A percentile compares a stretch with the other conserved stretches of the same genome.
These are phyloP conservation scores for Henricia sp. DNA, from an alignment of 53 echinoderm and acorn worm species.

Conservation along the genomic window DNA sequence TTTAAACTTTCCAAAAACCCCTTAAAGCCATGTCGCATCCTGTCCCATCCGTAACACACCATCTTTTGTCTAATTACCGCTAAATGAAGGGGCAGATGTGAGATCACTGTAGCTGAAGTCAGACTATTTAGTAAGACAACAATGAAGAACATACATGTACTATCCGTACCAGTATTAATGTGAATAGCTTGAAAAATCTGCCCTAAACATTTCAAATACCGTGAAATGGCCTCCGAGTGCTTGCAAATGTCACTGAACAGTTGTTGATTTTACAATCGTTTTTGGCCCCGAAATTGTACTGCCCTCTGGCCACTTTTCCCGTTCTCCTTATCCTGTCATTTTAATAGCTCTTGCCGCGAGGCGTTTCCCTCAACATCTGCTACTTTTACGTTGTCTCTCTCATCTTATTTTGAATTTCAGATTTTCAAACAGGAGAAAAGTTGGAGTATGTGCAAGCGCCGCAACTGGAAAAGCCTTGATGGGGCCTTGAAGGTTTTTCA, in stretches of 20 bases:
- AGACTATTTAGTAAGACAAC: no score
- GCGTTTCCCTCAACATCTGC: not conserved
- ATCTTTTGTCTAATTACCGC: no score
- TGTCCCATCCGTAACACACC: no score
- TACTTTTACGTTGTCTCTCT: slow-evolving; percentile 15
- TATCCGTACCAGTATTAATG: no score
- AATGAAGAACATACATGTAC: no score
- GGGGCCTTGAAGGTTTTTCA: slow-evolving; percentile 6
- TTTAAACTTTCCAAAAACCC: no score
- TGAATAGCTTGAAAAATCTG: no score
- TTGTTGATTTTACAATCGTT: slow-evolving; percentile 55
- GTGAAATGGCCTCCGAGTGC: not conserved
- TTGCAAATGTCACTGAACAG: slow-evolving; percentile 6
- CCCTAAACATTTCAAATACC: no score
- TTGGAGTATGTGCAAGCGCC: slow-evolving; percentile 25
- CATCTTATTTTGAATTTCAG: slow-evolving; percentile 32
- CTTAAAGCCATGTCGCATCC: no score
- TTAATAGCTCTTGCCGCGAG: slow-evolving; percentile 39
- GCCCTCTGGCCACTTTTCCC: not conserved
- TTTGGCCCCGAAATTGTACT: slow-evolving; percentile 28
- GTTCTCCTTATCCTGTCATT: slow-evolving; percentile 22
- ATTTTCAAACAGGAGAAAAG: slow-evolving; percentile 1
- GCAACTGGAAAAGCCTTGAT: not conserved
- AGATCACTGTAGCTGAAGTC: no score
- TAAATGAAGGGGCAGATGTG: no score